Conservation (phyloP, 2,888 invertebrate genomes). For the Acleris emargana region DNA sequence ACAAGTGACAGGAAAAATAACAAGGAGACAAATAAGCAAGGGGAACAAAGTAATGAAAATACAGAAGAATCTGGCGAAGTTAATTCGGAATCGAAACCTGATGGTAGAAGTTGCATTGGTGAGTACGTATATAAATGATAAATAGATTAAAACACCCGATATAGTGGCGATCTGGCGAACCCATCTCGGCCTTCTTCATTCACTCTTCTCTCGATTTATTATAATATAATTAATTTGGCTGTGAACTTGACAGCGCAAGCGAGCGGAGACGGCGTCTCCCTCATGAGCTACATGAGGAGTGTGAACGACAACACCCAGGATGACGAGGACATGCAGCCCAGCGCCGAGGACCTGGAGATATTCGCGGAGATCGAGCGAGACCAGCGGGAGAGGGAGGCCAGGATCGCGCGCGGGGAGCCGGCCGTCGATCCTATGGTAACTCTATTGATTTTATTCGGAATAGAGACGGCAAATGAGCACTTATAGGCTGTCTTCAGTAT, state of each 20-base stretch:
- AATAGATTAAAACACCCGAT: no score
- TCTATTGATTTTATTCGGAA: not conserved
- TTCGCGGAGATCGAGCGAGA: constrained; percentile 71
- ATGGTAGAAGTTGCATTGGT: constrained; percentile 45
- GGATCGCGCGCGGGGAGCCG: constrained; percentile 73
- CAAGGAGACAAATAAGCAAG: constrained; percentile 33
- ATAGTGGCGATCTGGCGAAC: no score
- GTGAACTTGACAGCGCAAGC: constrained; percentile 34
- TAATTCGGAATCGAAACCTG: constrained; percentile 36
- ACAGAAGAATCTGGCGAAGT: constrained; percentile 31
- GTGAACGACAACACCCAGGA: constrained; percentile 50
- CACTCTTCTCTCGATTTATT: no score
- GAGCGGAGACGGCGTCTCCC: constrained; percentile 57
- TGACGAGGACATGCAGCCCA: constrained; percentile 62
- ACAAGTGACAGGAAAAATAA: constrained; percentile 36
- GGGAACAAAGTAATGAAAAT: constrained; percentile 18
- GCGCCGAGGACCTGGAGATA: constrained; percentile 71
- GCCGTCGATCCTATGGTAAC: constrained; percentile 71
- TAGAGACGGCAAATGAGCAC: no score
- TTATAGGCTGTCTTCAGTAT: no score
- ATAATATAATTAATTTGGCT: no score
- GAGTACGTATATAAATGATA: not conserved
- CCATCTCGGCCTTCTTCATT: no score
- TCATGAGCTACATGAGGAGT: constrained; percentile 62
- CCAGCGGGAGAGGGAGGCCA: constrained; percentile 64